Conservation (phyloP, 2,888 invertebrate genomes). For the Pandemis corylana region DNA sequence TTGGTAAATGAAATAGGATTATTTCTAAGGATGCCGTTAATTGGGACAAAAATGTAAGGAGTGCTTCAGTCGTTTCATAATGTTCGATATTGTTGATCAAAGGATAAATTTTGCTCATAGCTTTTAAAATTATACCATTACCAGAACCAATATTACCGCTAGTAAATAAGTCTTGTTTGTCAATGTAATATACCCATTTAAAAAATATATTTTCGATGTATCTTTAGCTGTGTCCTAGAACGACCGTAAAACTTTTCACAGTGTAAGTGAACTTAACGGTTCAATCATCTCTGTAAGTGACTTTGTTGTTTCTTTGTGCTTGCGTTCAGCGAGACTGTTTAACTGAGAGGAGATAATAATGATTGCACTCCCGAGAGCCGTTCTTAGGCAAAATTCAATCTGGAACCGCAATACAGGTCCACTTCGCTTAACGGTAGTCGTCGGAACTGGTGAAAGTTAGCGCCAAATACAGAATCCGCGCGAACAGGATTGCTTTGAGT, state of each 20-base stretch:
- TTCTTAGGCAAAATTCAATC: conserved; percentile 30
- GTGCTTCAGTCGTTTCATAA: conserved; percentile 11
- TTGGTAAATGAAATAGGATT: conserved; percentile 37
- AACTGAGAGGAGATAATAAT: conserved; percentile 19
- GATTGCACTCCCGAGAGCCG: conserved; percentile 15
- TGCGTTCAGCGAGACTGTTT: conserved; percentile 1
- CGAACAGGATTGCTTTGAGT: not conserved
- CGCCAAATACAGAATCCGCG: conserved; percentile 3
- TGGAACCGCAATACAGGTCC: conserved; percentile 22
- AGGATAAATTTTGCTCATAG: not conserved
- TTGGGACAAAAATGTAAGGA: conserved; percentile 31
- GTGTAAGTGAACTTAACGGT: not conserved
- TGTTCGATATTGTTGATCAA: not conserved
- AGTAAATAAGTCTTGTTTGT: no score
- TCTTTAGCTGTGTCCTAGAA: not conserved
- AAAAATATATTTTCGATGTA: no score
- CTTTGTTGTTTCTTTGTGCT: not conserved
- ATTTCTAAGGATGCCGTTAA: conserved; percentile 32
- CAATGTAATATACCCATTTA: no score
- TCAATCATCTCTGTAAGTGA: not conserved
- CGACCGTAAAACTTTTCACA: not conserved
- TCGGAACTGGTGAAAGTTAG: conserved; percentile 8
- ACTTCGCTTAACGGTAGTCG: conserved; percentile 6
- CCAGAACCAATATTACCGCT: not conserved
- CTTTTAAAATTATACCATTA: not conserved